phyloP scores from a whole-genome alignment of 2,888 invertebrate species.

The Heliothis peltigera region DNA sequence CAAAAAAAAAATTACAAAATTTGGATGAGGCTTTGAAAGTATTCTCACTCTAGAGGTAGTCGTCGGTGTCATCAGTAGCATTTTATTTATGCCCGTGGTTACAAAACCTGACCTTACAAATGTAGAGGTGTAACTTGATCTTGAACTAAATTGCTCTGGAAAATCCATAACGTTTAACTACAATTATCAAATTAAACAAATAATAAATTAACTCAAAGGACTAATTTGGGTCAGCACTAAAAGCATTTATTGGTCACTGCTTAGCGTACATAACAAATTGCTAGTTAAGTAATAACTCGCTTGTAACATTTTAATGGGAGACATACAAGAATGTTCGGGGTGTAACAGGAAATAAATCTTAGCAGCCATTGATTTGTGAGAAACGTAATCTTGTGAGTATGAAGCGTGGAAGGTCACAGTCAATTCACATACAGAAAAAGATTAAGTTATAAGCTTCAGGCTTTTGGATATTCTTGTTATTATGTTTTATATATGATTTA shows the following conservation, averaged over 20 bases:
- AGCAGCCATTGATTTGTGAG: conserved; percentile 53
- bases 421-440: conserved; percentile 25
- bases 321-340: conserved; percentile 28
- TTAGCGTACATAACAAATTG: conserved; percentile 31
- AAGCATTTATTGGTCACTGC: conserved; percentile 43
- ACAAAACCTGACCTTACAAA: conserved; percentile 12
- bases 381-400: conserved; percentile 54
- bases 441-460: conserved; percentile 23
- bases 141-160: conserved; percentile 42
- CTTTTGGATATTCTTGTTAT: neutral
- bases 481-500: neutral
- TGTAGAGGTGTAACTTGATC: conserved; percentile 29
- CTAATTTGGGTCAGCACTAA: conserved; percentile 39
- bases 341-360: conserved; percentile 62
- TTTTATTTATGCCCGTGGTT: neutral
- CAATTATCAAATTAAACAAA: conserved; percentile 47
- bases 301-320: conserved; percentile 25
- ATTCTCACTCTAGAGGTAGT: neutral
- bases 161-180: conserved; percentile 32
- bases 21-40: neutral
- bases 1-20: too few species aligned
- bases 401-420: conserved; percentile 63
- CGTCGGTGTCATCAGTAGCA: neutral
- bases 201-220: conserved; percentile 44
- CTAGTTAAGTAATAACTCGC: conserved; percentile 33